Base-by-base conservation (phyloP, 30 jellyfish, hydroid and myxozoan genomes). In the Turritopsis dohrnii region DNA sequence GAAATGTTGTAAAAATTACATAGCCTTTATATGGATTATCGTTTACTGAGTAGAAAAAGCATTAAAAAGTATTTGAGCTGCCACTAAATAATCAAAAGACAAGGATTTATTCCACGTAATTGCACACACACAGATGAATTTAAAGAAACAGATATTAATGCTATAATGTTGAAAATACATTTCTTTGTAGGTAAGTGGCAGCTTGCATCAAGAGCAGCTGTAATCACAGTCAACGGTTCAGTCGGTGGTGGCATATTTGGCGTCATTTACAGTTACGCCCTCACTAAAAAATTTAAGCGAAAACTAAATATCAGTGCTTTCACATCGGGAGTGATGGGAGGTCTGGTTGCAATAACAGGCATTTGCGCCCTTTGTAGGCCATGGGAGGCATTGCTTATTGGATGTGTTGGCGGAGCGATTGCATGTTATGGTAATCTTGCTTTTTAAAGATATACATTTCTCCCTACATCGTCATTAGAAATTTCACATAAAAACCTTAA, bases 301-400 rank as follows among this genome's bases (percentile, higher is more conserved):
- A 86, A 86, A 66, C 90, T 90, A 41, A 74, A 90, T 60, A 87
- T 90, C 18, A 81, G 89, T 16, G 52, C 80, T 9, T 86, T 90
- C 52, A 53, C 29, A 7, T 21, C 28, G 18, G 72, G 88, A 5
- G 29, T 66, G 23, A 23, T 81, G 84, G 88, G 88, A 21, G 88
- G 88, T 18, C 25, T 81, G 16, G 88, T 81, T 54, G 21, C 79
- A 9, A 65, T 81, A 85, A 81, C 88, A 8, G 88, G 86, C 17
- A 81, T 81, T 7, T 81, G 88, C 54, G 88, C 88, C 66, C 21
- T 81, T 18, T 81, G 88, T 66, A 81, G 66, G 25, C 88, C 88
- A 21, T 81, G 88, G 88, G 88, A 81, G 86, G 88, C 88, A 20
- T 66, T 81, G 24, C 18, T 81, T 22, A 65, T 81, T 24, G 88